phyloP scores from a whole-genome alignment of 2,113 vertebrate species.

The Petroica traversi region DNA sequence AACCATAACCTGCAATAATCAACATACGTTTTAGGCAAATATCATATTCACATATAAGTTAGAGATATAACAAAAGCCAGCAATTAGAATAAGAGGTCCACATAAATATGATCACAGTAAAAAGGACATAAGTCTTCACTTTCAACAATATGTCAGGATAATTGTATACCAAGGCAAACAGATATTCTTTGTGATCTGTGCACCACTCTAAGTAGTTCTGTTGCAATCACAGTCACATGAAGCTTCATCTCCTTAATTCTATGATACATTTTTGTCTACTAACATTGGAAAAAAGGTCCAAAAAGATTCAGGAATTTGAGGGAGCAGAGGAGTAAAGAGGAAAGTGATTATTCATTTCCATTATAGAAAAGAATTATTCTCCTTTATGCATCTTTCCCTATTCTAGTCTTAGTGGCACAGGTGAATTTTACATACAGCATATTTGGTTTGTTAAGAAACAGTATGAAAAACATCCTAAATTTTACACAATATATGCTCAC shows the following conservation, averaged over 20 bases:
- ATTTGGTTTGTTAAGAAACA: background rate
- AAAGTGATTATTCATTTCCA: background rate
- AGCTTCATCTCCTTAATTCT: background rate
- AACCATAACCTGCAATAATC: background rate
- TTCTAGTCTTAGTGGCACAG: background rate
- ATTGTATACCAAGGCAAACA: background rate
- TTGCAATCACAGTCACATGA: background rate
- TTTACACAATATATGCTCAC: background rate
- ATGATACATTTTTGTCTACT: background rate
- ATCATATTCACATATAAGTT: background rate
- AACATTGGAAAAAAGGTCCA: background rate
- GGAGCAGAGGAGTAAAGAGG: background rate
- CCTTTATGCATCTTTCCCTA: background rate
- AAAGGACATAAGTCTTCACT: background rate
- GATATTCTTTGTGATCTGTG: background rate
- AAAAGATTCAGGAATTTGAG: background rate
- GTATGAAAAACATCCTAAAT: background rate
- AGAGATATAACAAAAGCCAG: background rate
- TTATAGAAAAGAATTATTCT: background rate
- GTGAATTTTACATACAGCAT: background rate
- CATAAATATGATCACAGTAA: background rate
- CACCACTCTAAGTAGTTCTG: background rate
- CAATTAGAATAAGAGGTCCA: background rate
- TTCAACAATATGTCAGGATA: background rate
- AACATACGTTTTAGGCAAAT: background rate